phyloP scores from a whole-genome alignment of 1,140 invertebrate genomes.

The Drosophila kikkawai region DNA sequence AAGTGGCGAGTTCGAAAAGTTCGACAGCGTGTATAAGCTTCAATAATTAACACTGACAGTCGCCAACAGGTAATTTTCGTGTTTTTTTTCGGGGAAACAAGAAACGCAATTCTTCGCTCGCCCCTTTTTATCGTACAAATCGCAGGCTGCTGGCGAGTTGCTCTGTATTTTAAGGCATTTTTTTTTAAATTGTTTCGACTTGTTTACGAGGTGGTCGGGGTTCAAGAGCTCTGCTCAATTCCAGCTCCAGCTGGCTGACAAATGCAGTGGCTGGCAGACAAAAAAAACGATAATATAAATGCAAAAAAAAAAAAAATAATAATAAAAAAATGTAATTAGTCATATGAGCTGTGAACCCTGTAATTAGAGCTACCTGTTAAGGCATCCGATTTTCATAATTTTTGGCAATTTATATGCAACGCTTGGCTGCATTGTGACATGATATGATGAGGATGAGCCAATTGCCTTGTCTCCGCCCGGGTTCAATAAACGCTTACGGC shows the following conservation, averaged over 20 bases:
- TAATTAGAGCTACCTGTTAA: constrained; percentile 72
- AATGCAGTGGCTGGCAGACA: constrained; percentile 32
- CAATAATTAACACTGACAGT: constrained; percentile 37
- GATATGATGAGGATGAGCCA: constrained; percentile 35
- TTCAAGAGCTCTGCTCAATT: constrained; percentile 28
- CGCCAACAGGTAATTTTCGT: constrained; percentile 47
- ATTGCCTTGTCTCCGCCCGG: constrained; percentile 37
- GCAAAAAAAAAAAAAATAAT: constrained; percentile 1
- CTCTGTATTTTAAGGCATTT: constrained; percentile 45
- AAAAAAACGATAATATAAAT: constrained; percentile 5
- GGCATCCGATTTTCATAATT: constrained; percentile 57
- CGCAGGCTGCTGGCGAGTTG: constrained; percentile 21
- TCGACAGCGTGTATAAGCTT: constrained; percentile 5
- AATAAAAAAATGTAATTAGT: constrained; percentile 23
- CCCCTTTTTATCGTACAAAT: constrained; percentile 53
- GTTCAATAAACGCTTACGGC: constrained; percentile 65
- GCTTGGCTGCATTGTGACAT: constrained; percentile 57
- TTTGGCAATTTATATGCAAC: constrained; percentile 74
- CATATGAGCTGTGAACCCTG: constrained; percentile 58
- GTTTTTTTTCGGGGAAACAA: constrained; percentile 28
- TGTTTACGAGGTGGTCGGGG: constrained; percentile 35
- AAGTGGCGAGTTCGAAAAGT: constrained; percentile 7
- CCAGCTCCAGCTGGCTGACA: constrained; percentile 30
- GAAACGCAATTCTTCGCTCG: constrained; percentile 28
- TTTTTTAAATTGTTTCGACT: constrained; percentile 50